These are phyloP conservation scores for Tupaia tana DNA, from an alignment of 2,113 vertebrate genomes.

Conservation along the genomic window DNA sequence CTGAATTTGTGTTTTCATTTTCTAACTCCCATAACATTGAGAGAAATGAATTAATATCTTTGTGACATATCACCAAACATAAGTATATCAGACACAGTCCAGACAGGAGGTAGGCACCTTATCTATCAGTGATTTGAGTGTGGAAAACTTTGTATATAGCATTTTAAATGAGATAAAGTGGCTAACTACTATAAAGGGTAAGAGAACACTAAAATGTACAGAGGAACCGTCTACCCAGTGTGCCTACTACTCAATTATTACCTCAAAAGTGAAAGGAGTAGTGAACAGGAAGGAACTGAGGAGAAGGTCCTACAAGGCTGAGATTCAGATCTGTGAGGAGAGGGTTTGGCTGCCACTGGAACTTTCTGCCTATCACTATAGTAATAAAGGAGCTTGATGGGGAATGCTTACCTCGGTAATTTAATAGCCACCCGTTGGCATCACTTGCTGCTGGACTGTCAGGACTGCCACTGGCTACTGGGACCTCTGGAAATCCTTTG, in stretches of 20 bases:
- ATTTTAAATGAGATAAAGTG: not conserved
- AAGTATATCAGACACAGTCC: not conserved
- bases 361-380: accelerated
- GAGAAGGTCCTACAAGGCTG: not conserved
- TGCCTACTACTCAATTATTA: not conserved
- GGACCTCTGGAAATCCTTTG: not conserved
- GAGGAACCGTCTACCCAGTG: not conserved
- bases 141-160: not conserved
- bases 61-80: not conserved
- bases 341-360: not conserved
- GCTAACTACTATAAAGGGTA: not conserved
- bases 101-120: not conserved
- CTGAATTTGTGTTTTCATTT: slow-evolving; percentile 33
- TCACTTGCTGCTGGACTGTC: not conserved
- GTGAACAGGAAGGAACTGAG: not conserved
- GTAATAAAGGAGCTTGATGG: not conserved
- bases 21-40: not conserved
- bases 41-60: not conserved
- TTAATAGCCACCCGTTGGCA: not conserved
- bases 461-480: not conserved
- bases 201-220: not conserved
- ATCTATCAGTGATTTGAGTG: not conserved
- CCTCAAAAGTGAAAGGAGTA: not conserved
- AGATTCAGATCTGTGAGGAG: not conserved
- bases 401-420: not conserved